Conservation (phyloP, 2,888 invertebrate genomes). For the Chloroclystis v-ata region DNA sequence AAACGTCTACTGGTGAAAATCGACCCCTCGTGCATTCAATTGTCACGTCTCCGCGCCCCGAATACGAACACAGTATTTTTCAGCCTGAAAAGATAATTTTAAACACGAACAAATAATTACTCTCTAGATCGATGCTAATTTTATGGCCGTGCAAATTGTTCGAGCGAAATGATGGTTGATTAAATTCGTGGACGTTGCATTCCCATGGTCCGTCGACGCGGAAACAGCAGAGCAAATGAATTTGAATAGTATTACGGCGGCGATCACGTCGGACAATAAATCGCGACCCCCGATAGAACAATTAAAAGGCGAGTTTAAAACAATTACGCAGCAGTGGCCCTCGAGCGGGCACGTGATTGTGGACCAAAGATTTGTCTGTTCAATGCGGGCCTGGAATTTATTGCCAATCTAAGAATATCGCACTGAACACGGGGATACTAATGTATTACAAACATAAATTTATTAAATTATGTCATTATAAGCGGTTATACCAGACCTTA, state of each 20-base stretch:
- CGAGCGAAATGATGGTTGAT: slow-evolving; percentile 57
- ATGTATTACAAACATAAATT: not conserved
- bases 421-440: not conserved
- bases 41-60: not conserved
- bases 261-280: slow-evolving; percentile 75
- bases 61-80: not conserved
- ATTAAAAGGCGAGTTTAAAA: slow-evolving; percentile 78
- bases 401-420: slow-evolving; percentile 11
- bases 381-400: slow-evolving; percentile 13
- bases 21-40: slow-evolving; percentile 1
- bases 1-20: slow-evolving; percentile 7
- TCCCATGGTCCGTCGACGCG: slow-evolving; percentile 66
- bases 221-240: slow-evolving; percentile 72
- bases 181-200: slow-evolving; percentile 65
- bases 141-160: slow-evolving; percentile 49
- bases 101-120: slow-evolving; percentile 19
- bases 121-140: slow-evolving; percentile 37
- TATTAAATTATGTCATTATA: too few relatives aligned
- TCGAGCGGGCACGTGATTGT: slow-evolving; percentile 60
- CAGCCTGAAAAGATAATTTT: not conserved
- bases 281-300: slow-evolving; percentile 73
- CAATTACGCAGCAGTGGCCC: slow-evolving; percentile 75
- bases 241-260: slow-evolving; percentile 62
- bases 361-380: slow-evolving; percentile 36
- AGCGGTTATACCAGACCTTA: too few relatives aligned